A percentile compares a stretch with the other conserved stretches of the same genome.
Evolutionary conservation across 2,113 vertebrate genomes (phyloP).

Genomic region (Bungarus multicinctus): DNA sequence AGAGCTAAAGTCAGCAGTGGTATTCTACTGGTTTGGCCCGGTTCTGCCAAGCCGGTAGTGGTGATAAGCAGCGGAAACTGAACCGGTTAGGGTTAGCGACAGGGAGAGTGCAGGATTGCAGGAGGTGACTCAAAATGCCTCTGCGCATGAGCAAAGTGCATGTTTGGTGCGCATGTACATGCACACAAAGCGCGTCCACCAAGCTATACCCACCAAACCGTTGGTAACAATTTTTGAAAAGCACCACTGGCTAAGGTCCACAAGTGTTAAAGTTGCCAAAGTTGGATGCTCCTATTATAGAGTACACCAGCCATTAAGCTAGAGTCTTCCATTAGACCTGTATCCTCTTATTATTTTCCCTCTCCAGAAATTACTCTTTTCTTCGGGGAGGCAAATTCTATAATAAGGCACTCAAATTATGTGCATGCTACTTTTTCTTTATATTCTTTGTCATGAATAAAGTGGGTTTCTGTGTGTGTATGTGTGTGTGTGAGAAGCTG

Average conservation of each 20-base stretch:
- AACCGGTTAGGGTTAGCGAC: too few relatives aligned
- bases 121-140: too few relatives aligned
- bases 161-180: too few relatives aligned
- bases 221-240: too few relatives aligned
- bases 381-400: background rate
- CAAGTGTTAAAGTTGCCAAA: background rate
- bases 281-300: background rate
- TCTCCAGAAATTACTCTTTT: background rate
- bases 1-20: background rate
- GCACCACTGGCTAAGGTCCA: background rate
- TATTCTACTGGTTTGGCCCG: too few relatives aligned
- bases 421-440: background rate
- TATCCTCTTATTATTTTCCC: background rate
- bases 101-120: too few relatives aligned
- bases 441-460: background rate
- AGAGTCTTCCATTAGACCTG: background rate
- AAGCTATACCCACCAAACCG: too few relatives aligned
- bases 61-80: too few relatives aligned
- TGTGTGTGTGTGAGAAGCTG: background rate
- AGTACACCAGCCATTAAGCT: background rate
- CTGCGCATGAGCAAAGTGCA: too few relatives aligned
- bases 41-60: too few relatives aligned
- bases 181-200: too few relatives aligned
- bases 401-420: background rate
- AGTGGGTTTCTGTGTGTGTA: background rate